Conservation (phyloP, 2,888 invertebrate genomes). For the Drosophila eohydei region DNA sequence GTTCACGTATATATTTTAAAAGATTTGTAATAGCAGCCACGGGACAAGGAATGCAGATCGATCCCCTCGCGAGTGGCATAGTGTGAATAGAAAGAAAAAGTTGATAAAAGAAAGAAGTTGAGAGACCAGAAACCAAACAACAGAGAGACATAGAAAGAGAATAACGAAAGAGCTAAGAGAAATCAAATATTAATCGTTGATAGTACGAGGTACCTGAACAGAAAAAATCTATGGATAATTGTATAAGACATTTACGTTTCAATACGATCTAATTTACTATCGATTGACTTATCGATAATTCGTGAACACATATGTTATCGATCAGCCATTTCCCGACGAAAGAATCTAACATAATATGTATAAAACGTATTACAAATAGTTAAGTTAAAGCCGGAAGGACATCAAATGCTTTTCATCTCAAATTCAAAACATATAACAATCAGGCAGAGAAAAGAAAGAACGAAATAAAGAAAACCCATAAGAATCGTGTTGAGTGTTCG, state of each 20-base stretch:
- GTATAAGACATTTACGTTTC: background rate
- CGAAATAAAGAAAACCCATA: background rate
- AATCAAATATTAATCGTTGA: slow-evolving; percentile 4
- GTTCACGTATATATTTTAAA: slow-evolving; percentile 22
- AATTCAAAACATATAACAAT: background rate
- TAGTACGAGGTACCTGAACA: background rate
- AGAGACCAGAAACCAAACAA: slow-evolving; percentile 29
- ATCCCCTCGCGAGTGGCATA: slow-evolving; percentile 3
- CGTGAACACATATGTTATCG: slow-evolving; percentile 2
- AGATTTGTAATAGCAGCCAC: slow-evolving; percentile 22
- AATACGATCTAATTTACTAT: background rate
- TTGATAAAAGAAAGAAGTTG: slow-evolving; percentile 10
- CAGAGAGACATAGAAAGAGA: slow-evolving; percentile 6
- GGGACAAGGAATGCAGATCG: slow-evolving; percentile 9
- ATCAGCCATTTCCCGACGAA: background rate
- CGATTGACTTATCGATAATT: background rate
- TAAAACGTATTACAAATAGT: background rate
- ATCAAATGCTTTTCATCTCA: background rate
- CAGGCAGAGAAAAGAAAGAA: background rate
- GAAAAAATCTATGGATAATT: background rate
- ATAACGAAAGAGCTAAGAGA: slow-evolving; percentile 13
- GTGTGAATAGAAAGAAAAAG: slow-evolving; percentile 4
- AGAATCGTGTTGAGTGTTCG: slow-evolving; percentile 10
- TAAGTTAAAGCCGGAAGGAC: background rate
- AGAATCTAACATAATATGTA: background rate